These are phyloP conservation scores for Malthinus flaveolus DNA, from an alignment of 2,888 invertebrate genomes.

Conservation along the genomic window DNA sequence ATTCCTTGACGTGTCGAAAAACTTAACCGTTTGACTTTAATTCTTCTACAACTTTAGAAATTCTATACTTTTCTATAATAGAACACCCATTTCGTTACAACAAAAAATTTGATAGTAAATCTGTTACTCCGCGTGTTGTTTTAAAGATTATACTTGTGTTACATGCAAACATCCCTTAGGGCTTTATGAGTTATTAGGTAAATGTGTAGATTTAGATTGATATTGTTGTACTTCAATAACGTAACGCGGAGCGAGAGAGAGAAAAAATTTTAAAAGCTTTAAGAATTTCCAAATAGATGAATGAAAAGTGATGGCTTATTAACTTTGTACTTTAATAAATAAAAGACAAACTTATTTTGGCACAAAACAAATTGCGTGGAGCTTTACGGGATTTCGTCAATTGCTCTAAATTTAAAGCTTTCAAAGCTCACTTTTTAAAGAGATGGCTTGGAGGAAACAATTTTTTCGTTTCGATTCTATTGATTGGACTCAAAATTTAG, in stretches of 20 bases:
- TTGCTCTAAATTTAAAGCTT: too few relatives aligned
- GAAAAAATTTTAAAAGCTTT: neutral
- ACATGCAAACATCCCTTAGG: conserved; percentile 12
- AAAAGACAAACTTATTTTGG: too few relatives aligned
- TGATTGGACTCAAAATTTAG: too few relatives aligned
- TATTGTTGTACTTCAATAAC: conserved; percentile 2
- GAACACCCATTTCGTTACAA: too few relatives aligned
- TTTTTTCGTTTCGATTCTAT: too few relatives aligned
- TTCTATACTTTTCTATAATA: too few relatives aligned
- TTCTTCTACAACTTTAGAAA: conserved; percentile 14
- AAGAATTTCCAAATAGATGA: too few relatives aligned
- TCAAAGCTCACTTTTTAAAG: too few relatives aligned
- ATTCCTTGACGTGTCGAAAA: conserved; percentile 27
- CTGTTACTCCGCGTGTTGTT: conserved; percentile 22
- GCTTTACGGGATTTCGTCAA: too few relatives aligned
- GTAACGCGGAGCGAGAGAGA: neutral
- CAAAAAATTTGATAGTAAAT: too few relatives aligned
- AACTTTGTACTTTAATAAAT: conserved; percentile 7
- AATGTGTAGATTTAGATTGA: conserved; percentile 13
- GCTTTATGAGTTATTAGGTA: conserved; percentile 17
- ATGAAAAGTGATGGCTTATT: neutral
- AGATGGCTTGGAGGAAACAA: too few relatives aligned
- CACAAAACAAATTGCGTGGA: too few relatives aligned
- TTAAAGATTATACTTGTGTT: conserved; percentile 7
- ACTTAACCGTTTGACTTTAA: conserved; percentile 15